These are phyloP conservation scores for Drosophila repleta DNA, from an alignment of 1,140 invertebrate species.

Conservation along the genomic window DNA sequence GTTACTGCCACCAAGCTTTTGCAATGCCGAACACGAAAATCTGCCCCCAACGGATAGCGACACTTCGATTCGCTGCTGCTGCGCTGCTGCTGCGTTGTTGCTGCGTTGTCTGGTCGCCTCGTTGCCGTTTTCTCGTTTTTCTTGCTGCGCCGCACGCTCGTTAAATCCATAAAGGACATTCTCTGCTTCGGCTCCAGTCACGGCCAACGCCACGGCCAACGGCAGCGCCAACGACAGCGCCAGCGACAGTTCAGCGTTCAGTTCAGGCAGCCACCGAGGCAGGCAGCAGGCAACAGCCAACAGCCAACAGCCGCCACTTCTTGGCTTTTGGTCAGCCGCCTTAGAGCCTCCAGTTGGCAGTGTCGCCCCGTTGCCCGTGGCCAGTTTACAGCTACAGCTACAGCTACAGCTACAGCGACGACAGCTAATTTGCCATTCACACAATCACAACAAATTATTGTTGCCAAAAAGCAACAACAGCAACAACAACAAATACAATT, in stretches of 20 bases:
- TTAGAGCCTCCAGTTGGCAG: slow-evolving; percentile 32
- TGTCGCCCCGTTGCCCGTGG: slow-evolving; percentile 22
- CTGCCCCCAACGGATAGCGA: slow-evolving; percentile 25
- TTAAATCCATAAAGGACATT: slow-evolving; percentile 73
- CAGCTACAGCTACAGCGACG: too few relatives aligned
- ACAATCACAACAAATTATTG: slow-evolving; percentile 54
- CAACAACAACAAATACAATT: too few relatives aligned
- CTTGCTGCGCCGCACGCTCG: slow-evolving; percentile 46
- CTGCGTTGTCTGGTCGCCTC: slow-evolving; percentile 28
- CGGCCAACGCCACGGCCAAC: slow-evolving; percentile 43
- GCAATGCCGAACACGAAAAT: slow-evolving; percentile 25
- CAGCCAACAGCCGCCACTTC: slow-evolving; percentile 46
- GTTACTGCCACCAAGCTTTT: slow-evolving; percentile 42
- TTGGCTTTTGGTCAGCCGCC: slow-evolving; percentile 36
- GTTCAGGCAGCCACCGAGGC: slow-evolving; percentile 45
- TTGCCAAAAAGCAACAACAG: slow-evolving; percentile 18
- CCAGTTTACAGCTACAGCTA: slow-evolving; percentile 47
- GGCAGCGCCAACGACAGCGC: slow-evolving; percentile 17
- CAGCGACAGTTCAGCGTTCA: slow-evolving; percentile 32
- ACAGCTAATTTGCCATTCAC: slow-evolving; percentile 62
- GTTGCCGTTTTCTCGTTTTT: slow-evolving; percentile 24
- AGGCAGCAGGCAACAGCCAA: slow-evolving; percentile 48
- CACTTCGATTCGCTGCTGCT: slow-evolving; percentile 58
- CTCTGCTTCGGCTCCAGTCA: slow-evolving; percentile 51
- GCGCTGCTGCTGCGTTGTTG: slow-evolving; percentile 34